Evolutionary conservation across 2,797 vertebrate genomes (phyloP), one percentile per base, ranked within the genome.

Genomic region (Numenius phaeopus): DNA sequence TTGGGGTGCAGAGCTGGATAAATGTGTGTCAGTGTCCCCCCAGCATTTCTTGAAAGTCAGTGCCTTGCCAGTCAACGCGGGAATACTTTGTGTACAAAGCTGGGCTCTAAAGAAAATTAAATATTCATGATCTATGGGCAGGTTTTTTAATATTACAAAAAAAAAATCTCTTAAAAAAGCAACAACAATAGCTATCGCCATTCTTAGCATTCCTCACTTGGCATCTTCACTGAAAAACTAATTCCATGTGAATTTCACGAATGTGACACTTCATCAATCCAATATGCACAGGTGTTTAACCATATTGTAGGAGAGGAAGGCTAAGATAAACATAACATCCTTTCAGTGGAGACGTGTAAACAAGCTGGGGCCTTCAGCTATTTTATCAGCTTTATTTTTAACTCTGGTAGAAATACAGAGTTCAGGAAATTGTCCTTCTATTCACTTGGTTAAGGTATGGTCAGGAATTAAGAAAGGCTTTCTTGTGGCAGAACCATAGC

Each of bases 381-480:
- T 95, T 94, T 94, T 86, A 67, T 95, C 66, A 69, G 14, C 17
- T 93, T 94, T 94, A 91, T 96, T 97, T 97, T 97, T 96, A 97
- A 88, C 39, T 37, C 73, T 65, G 62, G 4, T 82, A 89, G 92
- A 87, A 92, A 96, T 55, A 42, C 1, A 5, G 42, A 42, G 15
- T 69, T 90, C 8, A 67, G 76, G 85, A 96, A 91, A 71, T 57
- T 57, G 32, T 57, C 32, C 83, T 95, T 65, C 40, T 54, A 59
- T 40, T 44, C 19, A 30, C 77, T 91, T 79, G 50, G 44, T 94
- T 75, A 81, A 82, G n/a, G 62, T 72, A 86, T 20, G 15, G 20
- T 50, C 76, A 84, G 44, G 93, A 93, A 81, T 70, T 11, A 34
- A 80, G 26, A 70, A 61, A 55, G 40, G 37, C 10, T 55, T 77